Percentiles rank a stretch among this genome's conserved stretches.
These are phyloP conservation scores for Aphaenogaster rudis DNA, from an alignment of 1,140 invertebrate species.

Conservation along the genomic window DNA sequence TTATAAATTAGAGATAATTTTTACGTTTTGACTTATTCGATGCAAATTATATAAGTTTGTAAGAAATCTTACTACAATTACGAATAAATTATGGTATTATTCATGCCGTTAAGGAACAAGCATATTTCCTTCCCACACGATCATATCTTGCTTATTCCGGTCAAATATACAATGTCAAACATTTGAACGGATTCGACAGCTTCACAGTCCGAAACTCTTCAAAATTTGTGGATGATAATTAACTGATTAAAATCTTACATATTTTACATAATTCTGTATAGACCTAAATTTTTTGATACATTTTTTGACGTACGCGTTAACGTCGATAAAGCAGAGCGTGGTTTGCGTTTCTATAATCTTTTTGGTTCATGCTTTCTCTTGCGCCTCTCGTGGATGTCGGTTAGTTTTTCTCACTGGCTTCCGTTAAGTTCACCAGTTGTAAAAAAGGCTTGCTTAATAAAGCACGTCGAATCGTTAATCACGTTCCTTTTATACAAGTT, in stretches of 20 bases:
- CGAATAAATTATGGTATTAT: conserved; percentile 2
- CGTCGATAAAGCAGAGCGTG: too few relatives aligned
- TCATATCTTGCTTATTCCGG: conserved; percentile 41
- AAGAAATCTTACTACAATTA: not conserved
- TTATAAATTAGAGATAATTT: not conserved
- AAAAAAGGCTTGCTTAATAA: too few relatives aligned
- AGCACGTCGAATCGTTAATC: too few relatives aligned
- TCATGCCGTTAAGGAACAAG: not conserved
- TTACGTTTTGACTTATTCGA: not conserved
- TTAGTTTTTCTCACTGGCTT: too few relatives aligned
- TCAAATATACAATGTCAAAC: conserved; percentile 40
- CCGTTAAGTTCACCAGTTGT: too few relatives aligned
- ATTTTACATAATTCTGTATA: not conserved
- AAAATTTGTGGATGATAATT: not conserved
- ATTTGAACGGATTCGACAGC: not conserved
- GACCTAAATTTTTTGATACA: not conserved
- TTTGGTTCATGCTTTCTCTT: too few relatives aligned
- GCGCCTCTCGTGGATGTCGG: too few relatives aligned
- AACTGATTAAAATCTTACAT: not conserved
- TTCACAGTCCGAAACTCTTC: not conserved
- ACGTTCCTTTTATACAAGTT: too few relatives aligned
- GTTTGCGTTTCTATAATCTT: too few relatives aligned
- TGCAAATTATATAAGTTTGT: not conserved
- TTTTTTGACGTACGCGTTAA: too few relatives aligned
- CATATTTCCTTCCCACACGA: not conserved